These are phyloP conservation scores for Elymnias hypermnestra DNA, from an alignment of 1,140 invertebrate genomes.

Conservation along the genomic window DNA sequence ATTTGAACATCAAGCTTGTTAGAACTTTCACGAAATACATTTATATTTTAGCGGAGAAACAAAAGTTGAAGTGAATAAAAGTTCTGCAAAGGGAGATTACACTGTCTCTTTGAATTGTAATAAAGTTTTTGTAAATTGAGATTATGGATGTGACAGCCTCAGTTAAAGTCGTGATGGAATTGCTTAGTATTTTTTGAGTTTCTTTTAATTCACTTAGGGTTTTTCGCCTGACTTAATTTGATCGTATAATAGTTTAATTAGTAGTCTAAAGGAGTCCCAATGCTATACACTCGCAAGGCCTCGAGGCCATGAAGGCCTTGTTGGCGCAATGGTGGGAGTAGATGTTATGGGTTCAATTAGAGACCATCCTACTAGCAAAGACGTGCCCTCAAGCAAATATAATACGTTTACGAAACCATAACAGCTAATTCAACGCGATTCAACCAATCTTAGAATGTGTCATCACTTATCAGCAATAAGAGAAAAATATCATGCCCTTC, in stretches of 20 bases:
- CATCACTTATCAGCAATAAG: too few relatives aligned
- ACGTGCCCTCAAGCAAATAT: too few relatives aligned
- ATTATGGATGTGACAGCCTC: not conserved
- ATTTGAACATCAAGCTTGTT: not conserved
- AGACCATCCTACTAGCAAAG: too few relatives aligned
- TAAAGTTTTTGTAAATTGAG: conserved; percentile 10
- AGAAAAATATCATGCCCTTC: too few relatives aligned
- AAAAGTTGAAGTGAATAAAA: conserved; percentile 24
- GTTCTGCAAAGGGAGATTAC: conserved; percentile 15
- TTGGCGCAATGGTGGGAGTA: too few relatives aligned
- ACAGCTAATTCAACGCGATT: too few relatives aligned
- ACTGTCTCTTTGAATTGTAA: conserved; percentile 12
- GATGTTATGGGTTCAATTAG: too few relatives aligned
- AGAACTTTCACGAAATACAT: conserved; percentile 16
- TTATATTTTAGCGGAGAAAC: conserved; percentile 22
- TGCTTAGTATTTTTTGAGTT: not conserved
- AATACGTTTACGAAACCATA: too few relatives aligned
- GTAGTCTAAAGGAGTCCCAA: too few relatives aligned
- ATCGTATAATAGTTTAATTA: not conserved
- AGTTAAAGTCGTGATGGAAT: not conserved
- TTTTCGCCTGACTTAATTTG: not conserved
- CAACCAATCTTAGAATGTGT: too few relatives aligned
- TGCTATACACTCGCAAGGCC: too few relatives aligned
- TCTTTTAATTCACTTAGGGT: not conserved
- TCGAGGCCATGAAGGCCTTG: too few relatives aligned